A percentile compares a stretch with the other conserved stretches of the same genome.
These are phyloP conservation scores for Uloborus diversus DNA, from an alignment of 1,140 invertebrate genomes.

Conservation along the genomic window DNA sequence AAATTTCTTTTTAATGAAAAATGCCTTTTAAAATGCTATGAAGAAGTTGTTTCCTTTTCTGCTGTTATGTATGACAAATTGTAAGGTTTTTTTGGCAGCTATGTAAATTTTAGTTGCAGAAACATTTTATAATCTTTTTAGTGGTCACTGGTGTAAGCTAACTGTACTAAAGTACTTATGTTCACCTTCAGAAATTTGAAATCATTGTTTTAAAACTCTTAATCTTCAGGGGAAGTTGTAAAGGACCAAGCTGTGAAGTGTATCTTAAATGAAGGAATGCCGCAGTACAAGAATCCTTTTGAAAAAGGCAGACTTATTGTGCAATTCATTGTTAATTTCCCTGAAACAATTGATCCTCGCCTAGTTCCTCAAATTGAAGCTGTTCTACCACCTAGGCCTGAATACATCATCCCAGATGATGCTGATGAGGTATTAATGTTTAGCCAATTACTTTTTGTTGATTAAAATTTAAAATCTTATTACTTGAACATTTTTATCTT, in stretches of 20 bases:
- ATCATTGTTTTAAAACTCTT: too few species aligned
- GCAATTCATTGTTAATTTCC: conserved; percentile 92
- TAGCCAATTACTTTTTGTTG: not conserved
- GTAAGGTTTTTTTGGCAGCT: too few species aligned
- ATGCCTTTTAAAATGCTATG: too few species aligned
- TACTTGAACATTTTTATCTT: not conserved
- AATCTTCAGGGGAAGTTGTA: conserved; percentile 78
- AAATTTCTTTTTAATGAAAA: too few species aligned
- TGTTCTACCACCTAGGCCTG: conserved; percentile 80
- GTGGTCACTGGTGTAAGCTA: too few species aligned
- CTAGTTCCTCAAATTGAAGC: conserved; percentile 81
- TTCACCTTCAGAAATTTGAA: too few species aligned
- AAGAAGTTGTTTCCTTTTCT: too few species aligned
- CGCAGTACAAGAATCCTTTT: conserved; percentile 94
- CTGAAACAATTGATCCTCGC: conserved; percentile 74
- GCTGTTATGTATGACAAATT: too few species aligned
- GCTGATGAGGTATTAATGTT: conserved; percentile 78
- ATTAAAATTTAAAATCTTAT: not conserved
- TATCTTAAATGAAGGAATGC: conserved; percentile 95
- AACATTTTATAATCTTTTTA: too few species aligned
- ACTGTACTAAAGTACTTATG: too few species aligned
- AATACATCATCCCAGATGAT: conserved; percentile 82
- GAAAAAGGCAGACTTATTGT: conserved; percentile 94
- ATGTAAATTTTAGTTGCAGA: too few species aligned
- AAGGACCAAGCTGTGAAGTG: conserved; percentile 93